phyloP scores from a whole-genome alignment of 2,888 invertebrate genomes.

The Xanthia icteritia region DNA sequence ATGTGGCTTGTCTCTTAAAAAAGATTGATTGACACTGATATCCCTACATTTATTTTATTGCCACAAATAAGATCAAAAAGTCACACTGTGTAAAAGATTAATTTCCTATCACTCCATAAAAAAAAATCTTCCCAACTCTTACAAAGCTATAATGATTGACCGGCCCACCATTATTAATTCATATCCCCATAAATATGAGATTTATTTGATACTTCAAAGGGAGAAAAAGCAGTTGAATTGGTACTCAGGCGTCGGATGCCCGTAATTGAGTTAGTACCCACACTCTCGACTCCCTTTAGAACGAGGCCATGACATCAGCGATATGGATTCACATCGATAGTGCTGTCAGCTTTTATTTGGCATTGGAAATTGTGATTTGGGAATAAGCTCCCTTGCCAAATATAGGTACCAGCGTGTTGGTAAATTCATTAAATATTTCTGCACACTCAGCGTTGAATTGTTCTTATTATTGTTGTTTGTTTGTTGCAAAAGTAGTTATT shows the following conservation, averaged over 20 bases:
- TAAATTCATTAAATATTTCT: background rate
- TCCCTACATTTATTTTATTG: background rate
- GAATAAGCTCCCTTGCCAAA: too few species aligned
- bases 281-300: slow-evolving; percentile 74
- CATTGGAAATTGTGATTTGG: too few species aligned
- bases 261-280: slow-evolving; percentile 87
- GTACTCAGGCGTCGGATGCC: slow-evolving; percentile 83
- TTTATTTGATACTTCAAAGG: slow-evolving; percentile 66
- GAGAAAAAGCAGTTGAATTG: slow-evolving; percentile 81
- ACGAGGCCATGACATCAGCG: slow-evolving; percentile 72
- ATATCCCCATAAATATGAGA: slow-evolving; percentile 65
- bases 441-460: too few species aligned
- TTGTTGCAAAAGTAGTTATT: too few species aligned
- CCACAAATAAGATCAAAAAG: background rate
- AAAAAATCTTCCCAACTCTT: background rate
- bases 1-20: background rate
- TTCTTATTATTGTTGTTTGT: too few species aligned
- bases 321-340: background rate
- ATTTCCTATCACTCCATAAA: background rate
- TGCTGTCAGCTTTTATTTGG: background rate
- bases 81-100: background rate
- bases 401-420: background rate
- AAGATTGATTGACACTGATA: background rate
- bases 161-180: slow-evolving; percentile 31
- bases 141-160: slow-evolving; percentile 35